Base-by-base conservation (phyloP, 2,888 invertebrate species). In the Acrobasis repandana region DNA sequence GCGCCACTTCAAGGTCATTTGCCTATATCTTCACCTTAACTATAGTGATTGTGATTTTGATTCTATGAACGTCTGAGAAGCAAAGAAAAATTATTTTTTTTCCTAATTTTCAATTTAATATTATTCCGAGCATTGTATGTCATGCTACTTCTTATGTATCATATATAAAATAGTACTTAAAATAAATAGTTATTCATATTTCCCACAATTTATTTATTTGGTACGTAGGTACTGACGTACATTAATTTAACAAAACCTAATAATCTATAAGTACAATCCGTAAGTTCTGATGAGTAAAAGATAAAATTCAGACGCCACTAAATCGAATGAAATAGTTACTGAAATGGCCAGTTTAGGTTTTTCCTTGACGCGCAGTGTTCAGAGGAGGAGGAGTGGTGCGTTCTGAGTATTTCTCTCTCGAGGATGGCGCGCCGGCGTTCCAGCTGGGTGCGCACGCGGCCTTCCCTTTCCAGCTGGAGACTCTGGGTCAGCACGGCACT, bases 401-500 rank as follows among this genome's bases (percentile, higher is more conserved):
- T 60, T 18, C 84, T 76, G 46, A 86, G 63, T 28, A 89, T 68
- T 67, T 87, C 83, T 46, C 90, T 76, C 72, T 90, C 89, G 15
- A 88, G 76, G 38, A 80, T 59, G 15, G 88, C 82, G 59, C 85
- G 83, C 9, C 86, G 85, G 1, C 82, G 75, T 67, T 92, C 89
- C 0, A 90, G 80, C 71, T 88, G 86, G 9, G 88, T 91, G 62
- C 92, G 84, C 56, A 87, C 86, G 61, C 83, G 78, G 3, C 78
- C 82, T 67, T 90, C 90, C 16, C 88, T 81, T 63, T 90, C 86
- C 56, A 90, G 68, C 67, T 90, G 90, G 58, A 85, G 63, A 63
- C 79, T 84, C 72, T 91, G 90, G 34, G 86, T 80, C 15, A 88
- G 70, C 61, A 92, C 84, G 0, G 88, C 86, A 51, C 86, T 83